These are phyloP conservation scores for Nycticebus coucang DNA, from an alignment of 2,113 vertebrate species.

Conservation along the genomic window DNA sequence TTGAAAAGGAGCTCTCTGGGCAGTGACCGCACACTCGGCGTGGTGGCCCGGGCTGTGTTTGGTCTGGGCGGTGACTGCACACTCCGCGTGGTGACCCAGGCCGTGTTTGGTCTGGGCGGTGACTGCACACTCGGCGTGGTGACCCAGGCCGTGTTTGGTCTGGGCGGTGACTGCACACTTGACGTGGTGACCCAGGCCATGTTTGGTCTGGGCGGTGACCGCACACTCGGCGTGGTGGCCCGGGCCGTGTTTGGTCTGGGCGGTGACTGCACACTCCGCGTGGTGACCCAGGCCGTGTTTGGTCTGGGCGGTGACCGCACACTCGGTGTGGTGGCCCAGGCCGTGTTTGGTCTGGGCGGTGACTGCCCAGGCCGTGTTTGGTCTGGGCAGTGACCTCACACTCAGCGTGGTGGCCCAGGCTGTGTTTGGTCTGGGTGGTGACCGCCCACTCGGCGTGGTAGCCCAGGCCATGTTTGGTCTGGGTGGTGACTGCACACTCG, in stretches of 20 bases:
- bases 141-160: too few species aligned
- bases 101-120: background rate
- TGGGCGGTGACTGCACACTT: accelerated
- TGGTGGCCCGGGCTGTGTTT: too few species aligned
- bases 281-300: too few species aligned
- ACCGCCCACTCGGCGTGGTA: accelerated
- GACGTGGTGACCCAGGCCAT: too few species aligned
- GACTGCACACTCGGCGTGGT: accelerated
- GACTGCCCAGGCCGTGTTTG: background rate
- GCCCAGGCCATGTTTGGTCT: too few species aligned
- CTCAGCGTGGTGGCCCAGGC: background rate
- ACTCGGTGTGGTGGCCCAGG: background rate
- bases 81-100: background rate
- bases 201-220: background rate
- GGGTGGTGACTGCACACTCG: accelerated
- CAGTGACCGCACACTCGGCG: accelerated
- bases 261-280: accelerated
- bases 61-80: background rate
- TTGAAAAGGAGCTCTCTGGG: background rate
- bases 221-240: too few species aligned
- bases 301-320: background rate
- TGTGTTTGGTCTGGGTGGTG: background rate
- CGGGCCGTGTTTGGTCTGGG: too few species aligned
- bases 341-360: background rate
- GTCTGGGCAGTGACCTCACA: accelerated